Conservation (phyloP, 2,113 vertebrate species). For the Onychostruthus taczanowskii region DNA sequence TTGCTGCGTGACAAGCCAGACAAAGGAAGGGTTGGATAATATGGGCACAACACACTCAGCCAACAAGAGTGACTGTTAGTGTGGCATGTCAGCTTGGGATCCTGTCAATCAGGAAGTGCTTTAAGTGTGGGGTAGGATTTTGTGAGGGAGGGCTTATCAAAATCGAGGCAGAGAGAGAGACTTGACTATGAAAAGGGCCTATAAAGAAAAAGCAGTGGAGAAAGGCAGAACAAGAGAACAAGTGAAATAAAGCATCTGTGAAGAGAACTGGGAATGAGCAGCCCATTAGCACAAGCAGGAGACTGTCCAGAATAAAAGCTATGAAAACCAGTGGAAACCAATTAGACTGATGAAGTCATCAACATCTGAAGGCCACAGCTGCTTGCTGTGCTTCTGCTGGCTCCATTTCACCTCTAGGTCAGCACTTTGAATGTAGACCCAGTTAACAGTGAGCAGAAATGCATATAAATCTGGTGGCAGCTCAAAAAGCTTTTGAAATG, state of each 20-base stretch:
- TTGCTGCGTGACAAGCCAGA: rapidly evolving
- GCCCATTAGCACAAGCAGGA: not conserved
- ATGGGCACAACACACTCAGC: not conserved
- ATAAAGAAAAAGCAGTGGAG: not conserved
- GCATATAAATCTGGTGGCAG: constrained; percentile 11
- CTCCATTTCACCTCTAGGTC: constrained; percentile 47
- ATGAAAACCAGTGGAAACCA: constrained; percentile 27
- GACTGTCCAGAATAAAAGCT: constrained; percentile 16
- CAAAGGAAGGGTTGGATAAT: not conserved
- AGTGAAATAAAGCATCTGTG: not conserved
- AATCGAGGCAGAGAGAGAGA: not conserved
- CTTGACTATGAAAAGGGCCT: not conserved
- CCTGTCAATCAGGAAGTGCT: not conserved
- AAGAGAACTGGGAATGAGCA: not conserved
- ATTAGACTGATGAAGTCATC: constrained; percentile 47
- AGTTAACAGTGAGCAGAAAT: constrained; percentile 3
- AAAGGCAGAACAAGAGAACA: not conserved
- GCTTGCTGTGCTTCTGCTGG: constrained; percentile 45
- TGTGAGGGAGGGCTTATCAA: not conserved
- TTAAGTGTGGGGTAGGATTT: not conserved
- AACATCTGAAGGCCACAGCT: constrained; percentile 28
- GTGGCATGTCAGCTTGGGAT: not conserved
- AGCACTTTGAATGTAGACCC: constrained; percentile 12
- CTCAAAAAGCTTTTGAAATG: constrained; percentile 44
- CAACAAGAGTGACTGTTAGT: not conserved